Conservation (phyloP, 2,113 vertebrate species). For the Salminus brasiliensis region DNA sequence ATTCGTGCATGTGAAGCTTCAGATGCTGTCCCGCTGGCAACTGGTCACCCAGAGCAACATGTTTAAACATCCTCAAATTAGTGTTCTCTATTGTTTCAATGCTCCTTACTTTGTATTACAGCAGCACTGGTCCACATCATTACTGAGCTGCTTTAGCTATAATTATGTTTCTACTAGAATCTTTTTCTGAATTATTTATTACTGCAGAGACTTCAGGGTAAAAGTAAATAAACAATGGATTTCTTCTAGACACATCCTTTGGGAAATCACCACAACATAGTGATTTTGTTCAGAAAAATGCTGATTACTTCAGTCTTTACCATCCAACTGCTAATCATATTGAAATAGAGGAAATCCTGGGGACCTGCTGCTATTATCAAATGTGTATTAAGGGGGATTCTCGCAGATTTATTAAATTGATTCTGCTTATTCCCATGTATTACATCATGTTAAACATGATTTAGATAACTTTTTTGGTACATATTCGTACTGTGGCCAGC, state of each 20-base stretch:
- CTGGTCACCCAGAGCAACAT: background rate
- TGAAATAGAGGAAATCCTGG: background rate
- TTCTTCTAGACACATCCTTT: constrained; percentile 27
- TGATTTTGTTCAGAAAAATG: constrained; percentile 32
- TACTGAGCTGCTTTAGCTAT: constrained; percentile 30
- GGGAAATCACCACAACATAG: constrained; percentile 47
- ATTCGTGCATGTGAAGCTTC: background rate
- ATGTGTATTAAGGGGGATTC: background rate
- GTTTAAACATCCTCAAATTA: background rate
- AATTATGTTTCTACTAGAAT: constrained; percentile 40
- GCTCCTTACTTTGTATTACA: background rate
- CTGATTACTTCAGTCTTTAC: constrained; percentile 19
- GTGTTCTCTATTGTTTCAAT: background rate
- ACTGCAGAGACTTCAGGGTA: constrained; percentile 23
- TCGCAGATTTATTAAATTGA: background rate
- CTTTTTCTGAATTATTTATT: constrained; percentile 52
- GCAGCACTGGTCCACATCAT: constrained; percentile 32
- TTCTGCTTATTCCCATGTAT: background rate
- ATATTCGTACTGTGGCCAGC: too few relatives aligned
- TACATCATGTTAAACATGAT: too few relatives aligned
- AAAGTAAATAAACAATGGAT: constrained; percentile 45
- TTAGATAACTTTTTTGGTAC: too few relatives aligned
- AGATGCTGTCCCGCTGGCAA: background rate
- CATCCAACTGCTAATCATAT: background rate
- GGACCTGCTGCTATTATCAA: background rate